Conservation (phyloP, 2,888 invertebrate species). For the Strigamia crassipes region DNA sequence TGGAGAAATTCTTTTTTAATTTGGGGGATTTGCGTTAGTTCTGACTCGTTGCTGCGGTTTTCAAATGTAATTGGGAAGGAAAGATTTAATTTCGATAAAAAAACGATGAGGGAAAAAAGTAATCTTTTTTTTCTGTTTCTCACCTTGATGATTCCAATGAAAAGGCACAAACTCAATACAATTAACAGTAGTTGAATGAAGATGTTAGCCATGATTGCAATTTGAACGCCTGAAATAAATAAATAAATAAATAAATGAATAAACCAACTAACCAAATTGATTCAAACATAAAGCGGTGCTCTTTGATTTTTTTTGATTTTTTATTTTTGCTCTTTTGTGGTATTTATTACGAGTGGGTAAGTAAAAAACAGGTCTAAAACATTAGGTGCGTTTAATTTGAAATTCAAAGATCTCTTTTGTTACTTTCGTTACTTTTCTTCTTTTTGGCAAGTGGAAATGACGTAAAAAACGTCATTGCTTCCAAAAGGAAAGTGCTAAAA, state of each 20-base stretch:
- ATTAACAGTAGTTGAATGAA: constrained; percentile 80
- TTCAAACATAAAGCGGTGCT: too few relatives aligned
- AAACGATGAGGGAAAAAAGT: background rate
- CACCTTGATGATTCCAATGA: constrained; percentile 77
- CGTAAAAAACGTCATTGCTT: too few relatives aligned
- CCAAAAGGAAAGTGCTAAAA: too few relatives aligned
- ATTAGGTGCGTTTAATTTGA: too few relatives aligned
- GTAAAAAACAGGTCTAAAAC: too few relatives aligned
- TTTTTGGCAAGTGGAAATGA: constrained; percentile 49
- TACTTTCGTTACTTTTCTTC: too few relatives aligned
- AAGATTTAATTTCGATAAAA: constrained; percentile 7
- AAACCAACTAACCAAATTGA: too few relatives aligned
- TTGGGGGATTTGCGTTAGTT: background rate
- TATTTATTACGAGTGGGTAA: too few relatives aligned
- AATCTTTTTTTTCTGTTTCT: constrained; percentile 57
- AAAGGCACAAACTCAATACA: constrained; percentile 70
- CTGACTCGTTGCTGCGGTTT: constrained; percentile 15
- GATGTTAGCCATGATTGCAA: constrained; percentile 77
- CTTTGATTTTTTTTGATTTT: too few relatives aligned
- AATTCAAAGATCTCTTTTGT: too few relatives aligned
- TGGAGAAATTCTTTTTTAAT: background rate
- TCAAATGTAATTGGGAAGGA: constrained; percentile 1
- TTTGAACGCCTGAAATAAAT: constrained; percentile 70
- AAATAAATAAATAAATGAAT: background rate
- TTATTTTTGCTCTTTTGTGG: too few relatives aligned